Percentiles rank a stretch among this genome's conserved stretches.
phyloP scores from a whole-genome alignment of 2,888 invertebrate genomes.

The Dasypogon diadema region DNA sequence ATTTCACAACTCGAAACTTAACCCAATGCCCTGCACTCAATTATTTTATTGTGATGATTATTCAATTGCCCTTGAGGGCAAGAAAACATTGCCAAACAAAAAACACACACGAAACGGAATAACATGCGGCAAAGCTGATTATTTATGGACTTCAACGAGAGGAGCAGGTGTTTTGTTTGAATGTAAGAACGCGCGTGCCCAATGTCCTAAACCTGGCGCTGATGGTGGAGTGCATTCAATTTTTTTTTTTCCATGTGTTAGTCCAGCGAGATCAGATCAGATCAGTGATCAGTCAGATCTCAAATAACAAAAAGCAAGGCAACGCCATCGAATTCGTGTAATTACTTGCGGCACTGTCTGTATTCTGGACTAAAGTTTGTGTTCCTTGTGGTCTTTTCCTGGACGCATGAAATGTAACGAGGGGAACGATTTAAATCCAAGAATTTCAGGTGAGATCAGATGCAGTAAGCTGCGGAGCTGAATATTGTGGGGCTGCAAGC shows the following conservation, averaged over 20 bases:
- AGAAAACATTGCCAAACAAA: not conserved
- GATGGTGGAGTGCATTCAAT: not conserved
- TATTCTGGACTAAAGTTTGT: not conserved
- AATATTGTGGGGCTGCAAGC: slow-evolving; percentile 28
- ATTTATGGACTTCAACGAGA: slow-evolving; percentile 30
- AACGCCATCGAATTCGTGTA: slow-evolving; percentile 18
- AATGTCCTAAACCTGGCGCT: not conserved
- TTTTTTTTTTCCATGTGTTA: not conserved
- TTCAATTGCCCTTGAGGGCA: not conserved
- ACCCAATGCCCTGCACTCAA: not conserved
- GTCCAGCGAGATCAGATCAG: slow-evolving; percentile 13
- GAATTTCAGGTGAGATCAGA: slow-evolving; percentile 36
- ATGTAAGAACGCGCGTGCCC: slow-evolving; percentile 19
- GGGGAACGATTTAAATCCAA: slow-evolving; percentile 23
- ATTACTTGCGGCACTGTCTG: slow-evolving; percentile 10
- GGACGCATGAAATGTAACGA: not conserved
- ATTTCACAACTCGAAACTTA: too few relatives aligned
- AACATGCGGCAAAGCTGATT: slow-evolving; percentile 18
- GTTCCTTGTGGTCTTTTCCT: not conserved
- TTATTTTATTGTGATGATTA: not conserved
- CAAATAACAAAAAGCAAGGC: slow-evolving; percentile 15
- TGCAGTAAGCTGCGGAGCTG: not conserved
- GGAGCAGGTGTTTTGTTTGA: slow-evolving; percentile 19
- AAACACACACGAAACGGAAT: not conserved
- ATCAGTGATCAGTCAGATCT: slow-evolving; percentile 25